Evolutionary conservation across 2,888 invertebrate species (phyloP).

Genomic region (Tubulanus polymorphus): DNA sequence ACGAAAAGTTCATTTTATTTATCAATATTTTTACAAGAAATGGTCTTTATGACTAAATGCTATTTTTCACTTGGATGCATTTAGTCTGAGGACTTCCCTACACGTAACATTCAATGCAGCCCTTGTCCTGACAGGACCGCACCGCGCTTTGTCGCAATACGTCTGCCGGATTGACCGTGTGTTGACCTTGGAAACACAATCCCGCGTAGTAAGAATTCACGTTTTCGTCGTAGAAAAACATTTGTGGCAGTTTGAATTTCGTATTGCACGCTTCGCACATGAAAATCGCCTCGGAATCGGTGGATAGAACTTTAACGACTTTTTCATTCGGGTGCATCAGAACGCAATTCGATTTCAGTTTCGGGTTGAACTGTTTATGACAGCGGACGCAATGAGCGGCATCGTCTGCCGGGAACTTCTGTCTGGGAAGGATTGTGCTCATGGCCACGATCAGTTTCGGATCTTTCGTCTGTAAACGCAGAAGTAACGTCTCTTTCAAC

Average conservation of each 20-base stretch:
- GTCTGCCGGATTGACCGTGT: constrained; percentile 11
- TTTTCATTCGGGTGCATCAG: constrained; percentile 8
- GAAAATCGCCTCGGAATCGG: constrained; percentile 7
- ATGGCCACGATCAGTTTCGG: constrained; percentile 14
- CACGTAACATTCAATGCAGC: constrained; percentile 14
- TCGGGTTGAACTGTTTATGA: constrained; percentile 13
- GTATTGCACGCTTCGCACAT: constrained; percentile 7
- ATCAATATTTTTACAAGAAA: too few relatives aligned
- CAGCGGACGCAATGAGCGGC: constrained; percentile 13
- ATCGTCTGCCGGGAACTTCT: constrained; percentile 4
- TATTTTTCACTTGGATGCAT: too few relatives aligned
- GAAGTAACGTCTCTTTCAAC: constrained; percentile 4
- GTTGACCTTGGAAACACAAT: constrained; percentile 11
- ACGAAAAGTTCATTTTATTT: too few relatives aligned
- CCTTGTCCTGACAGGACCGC: constrained; percentile 11
- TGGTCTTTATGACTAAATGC: too few relatives aligned
- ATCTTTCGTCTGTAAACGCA: constrained; percentile 7
- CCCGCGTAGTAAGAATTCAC: constrained; percentile 12
- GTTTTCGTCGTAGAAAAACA: constrained; percentile 12
- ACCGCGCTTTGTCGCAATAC: constrained; percentile 5
- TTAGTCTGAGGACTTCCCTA: too few relatives aligned
- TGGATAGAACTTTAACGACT: constrained; percentile 4
- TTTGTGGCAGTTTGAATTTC: constrained; percentile 5
- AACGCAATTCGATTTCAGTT: constrained; percentile 8
- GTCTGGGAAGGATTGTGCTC: constrained; percentile 10